Base-by-base conservation (phyloP, 2,888 invertebrate species). In the Gasteruption jaculator region DNA sequence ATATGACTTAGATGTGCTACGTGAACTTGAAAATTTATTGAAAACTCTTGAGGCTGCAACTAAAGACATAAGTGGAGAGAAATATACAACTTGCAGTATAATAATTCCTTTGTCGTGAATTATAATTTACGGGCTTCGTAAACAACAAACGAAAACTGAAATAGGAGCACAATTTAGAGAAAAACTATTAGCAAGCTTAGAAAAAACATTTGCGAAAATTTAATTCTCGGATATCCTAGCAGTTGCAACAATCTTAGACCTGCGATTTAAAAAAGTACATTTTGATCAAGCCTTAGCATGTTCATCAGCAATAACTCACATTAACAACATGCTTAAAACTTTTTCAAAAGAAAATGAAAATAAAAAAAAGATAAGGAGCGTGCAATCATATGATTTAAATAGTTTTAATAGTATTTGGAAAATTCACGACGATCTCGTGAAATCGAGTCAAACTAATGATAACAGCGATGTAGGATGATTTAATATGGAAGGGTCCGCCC, bases 191-290 rank as follows among this genome's bases (percentile, higher is more conserved):
- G 10, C 3, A 19, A 16, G 29, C 21, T 31, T 32, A 18, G 25
- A 43, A 10, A 6, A 11, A 19, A 30, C 29, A 14, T 43, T 38
- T 38, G 0, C 8, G 6, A 10, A 43, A 11, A 37, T 29, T n/a
- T 37, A 43, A 32, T 8, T 3, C 6, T n/a, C n/a, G 18, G 8
- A 24, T 19, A 38, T 25, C 7, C 34, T 38, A 12, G 15, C 16
- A 2, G 12, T 43, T 20, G 12, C 38, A 10, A 43, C 38, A 14
- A 20, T 43, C 19, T 24, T 43, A 24, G 42, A 43, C 25, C 38
- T 38, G 3, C 19, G 38, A 8, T 43, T 43, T 10, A 24, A 43
- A 36, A 43, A 25, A 16, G 14, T 43, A 11, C 42, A 43, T 30
- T 43, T 43, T 18, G 6, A 20, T 12, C 14, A 15, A 1, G 22